phyloP scores from a whole-genome alignment of 2,113 vertebrate genomes.

The Gymnobelideus leadbeateri region DNA sequence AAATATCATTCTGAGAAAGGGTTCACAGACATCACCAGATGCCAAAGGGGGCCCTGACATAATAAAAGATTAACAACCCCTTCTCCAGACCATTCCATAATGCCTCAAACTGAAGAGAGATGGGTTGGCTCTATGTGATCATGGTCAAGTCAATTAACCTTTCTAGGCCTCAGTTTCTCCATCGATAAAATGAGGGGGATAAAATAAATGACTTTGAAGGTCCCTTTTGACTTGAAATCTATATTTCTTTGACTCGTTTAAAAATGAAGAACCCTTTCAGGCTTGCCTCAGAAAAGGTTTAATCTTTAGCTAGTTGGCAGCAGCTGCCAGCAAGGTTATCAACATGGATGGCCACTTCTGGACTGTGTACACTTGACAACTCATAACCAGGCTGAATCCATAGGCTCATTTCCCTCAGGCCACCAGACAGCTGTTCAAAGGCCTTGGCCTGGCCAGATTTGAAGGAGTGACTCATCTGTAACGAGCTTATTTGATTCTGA shows the following conservation, averaged over 20 bases:
- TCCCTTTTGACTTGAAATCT: constrained; percentile 4
- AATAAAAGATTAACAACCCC: background rate
- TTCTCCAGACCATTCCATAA: background rate
- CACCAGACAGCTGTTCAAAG: constrained; percentile 59
- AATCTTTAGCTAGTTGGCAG: constrained; percentile 39
- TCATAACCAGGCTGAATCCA: constrained; percentile 27
- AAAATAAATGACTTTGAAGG: background rate
- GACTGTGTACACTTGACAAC: constrained; percentile 48
- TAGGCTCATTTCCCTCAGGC: constrained; percentile 23
- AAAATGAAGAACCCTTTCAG: constrained; percentile 53
- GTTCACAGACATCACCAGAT: background rate
- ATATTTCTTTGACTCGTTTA: background rate
- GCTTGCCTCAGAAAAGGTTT: constrained; percentile 48
- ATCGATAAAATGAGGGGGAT: background rate
- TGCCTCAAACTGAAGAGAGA: background rate
- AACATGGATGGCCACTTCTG: constrained; percentile 32
- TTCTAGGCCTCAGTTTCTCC: background rate
- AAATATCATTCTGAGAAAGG: background rate
- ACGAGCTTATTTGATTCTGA: constrained; percentile 54
- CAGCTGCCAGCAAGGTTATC: constrained; percentile 56
- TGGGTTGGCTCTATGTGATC: background rate
- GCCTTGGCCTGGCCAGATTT: constrained; percentile 40
- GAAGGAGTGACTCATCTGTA: constrained; percentile 69
- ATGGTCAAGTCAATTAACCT: background rate
- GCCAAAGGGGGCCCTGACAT: background rate